phyloP scores from a whole-genome alignment of 1,140 invertebrate genomes.

The Uloborus diversus region DNA sequence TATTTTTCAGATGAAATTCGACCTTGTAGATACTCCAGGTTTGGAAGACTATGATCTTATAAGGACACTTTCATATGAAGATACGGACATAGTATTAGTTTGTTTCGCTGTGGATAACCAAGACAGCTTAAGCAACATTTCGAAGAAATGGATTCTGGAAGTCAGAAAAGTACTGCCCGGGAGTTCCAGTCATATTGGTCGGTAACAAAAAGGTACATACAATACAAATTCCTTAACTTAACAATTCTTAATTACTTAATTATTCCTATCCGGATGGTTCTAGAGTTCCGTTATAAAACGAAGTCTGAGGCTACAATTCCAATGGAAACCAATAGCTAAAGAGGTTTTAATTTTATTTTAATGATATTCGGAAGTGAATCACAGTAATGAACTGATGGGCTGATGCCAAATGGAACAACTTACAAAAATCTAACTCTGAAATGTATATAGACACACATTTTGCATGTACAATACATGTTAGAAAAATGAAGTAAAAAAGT shows the following conservation, averaged over 20 bases:
- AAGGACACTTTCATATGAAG: conserved; percentile 3
- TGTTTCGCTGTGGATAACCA: conserved; percentile 23
- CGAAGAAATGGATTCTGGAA: conserved; percentile 16
- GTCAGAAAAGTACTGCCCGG: not conserved
- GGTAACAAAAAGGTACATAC: conserved; percentile 30
- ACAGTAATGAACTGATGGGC: too few species aligned
- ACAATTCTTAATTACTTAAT: not conserved
- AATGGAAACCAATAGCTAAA: not conserved
- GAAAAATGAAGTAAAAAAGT: too few species aligned
- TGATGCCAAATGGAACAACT: too few species aligned
- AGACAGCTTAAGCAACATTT: not conserved
- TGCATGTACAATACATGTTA: too few species aligned
- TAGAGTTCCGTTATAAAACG: too few species aligned
- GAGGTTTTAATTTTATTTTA: not conserved
- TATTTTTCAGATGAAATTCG: too few species aligned
- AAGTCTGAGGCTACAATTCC: not conserved
- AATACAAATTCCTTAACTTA: not conserved
- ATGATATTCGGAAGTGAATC: not conserved
- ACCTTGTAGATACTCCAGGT: too few species aligned
- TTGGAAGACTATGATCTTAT: too few species aligned
- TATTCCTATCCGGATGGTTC: not conserved
- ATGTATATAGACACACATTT: too few species aligned
- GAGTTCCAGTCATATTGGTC: conserved; percentile 17
- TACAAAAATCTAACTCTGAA: too few species aligned
- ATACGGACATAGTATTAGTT: conserved; percentile 7